phyloP scores from a whole-genome alignment of 37 sponge, comb jelly and placozoan species.

The Aplysina aerophoba region DNA sequence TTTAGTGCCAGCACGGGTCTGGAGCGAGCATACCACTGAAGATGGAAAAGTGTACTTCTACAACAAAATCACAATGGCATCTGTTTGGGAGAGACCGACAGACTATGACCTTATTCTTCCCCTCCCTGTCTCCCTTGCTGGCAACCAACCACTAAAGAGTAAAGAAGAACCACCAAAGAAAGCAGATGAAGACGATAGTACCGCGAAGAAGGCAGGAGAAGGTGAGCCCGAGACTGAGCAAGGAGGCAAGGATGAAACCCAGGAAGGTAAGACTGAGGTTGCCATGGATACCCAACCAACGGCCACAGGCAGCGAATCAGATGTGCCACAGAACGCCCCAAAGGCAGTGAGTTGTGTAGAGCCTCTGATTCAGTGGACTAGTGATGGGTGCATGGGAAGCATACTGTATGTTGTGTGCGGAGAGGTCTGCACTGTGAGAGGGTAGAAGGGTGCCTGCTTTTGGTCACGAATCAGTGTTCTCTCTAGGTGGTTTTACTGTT shows the following conservation, averaged over 20 bases:
- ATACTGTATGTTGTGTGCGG: no score
- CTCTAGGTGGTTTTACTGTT: no score
- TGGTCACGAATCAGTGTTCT: no score
- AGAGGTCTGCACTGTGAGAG: no score
- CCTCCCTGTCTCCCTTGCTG: slow-evolving; percentile 52
- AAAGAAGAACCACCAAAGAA: not conserved
- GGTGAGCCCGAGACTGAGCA: not conserved
- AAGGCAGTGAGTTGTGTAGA: no score
- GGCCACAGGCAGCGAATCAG: no score
- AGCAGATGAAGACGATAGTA: not conserved
- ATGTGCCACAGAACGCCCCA: no score
- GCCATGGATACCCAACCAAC: no score
- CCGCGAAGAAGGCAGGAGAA: not conserved
- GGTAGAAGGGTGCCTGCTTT: no score
- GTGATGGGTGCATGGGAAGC: no score
- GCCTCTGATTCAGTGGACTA: no score
- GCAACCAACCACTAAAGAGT: not conserved
- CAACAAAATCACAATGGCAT: slow-evolving; percentile 91
- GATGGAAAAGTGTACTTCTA: slow-evolving; percentile 86
- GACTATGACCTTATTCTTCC: slow-evolving; percentile 87
- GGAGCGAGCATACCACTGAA: slow-evolving; percentile 88
- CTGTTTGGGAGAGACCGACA: slow-evolving; percentile 93
- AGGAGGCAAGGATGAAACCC: not conserved
- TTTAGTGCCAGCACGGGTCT: slow-evolving; percentile 75
- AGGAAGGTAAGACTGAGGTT: no score